These are phyloP conservation scores for Drosophila kanekoi DNA, from an alignment of 2,888 invertebrate species.

Conservation along the genomic window DNA sequence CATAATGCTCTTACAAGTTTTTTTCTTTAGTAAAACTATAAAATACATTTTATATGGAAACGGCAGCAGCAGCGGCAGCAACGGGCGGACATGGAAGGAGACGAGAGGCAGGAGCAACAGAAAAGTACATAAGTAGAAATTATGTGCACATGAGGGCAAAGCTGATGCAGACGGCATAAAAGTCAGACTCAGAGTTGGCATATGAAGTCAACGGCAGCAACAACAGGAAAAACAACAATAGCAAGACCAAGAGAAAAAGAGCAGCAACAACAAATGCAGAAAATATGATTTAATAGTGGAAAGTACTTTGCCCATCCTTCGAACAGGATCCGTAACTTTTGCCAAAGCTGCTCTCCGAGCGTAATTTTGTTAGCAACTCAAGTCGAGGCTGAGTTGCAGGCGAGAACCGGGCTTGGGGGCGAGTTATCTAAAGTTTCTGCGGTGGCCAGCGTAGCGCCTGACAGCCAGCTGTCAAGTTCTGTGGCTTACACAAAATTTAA, in stretches of 20 bases:
- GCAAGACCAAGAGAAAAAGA: not conserved
- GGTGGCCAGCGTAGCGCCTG: slow-evolving; percentile 60
- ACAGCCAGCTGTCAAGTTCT: slow-evolving; percentile 67
- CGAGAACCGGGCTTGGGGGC: not conserved
- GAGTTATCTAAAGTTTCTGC: slow-evolving; percentile 52
- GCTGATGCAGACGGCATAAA: slow-evolving; percentile 69
- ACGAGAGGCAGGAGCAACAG: slow-evolving; percentile 2
- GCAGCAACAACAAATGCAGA: slow-evolving; percentile 31
- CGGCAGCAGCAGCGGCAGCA: slow-evolving; percentile 2
- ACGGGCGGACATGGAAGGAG: not conserved
- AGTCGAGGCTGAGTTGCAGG: slow-evolving; percentile 2
- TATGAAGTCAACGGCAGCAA: slow-evolving; percentile 17
- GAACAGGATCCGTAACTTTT: slow-evolving; percentile 41
- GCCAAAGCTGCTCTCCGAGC: slow-evolving; percentile 42
- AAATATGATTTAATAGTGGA: slow-evolving; percentile 74
- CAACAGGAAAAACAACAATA: slow-evolving; percentile 14
- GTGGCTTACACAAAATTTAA: slow-evolving; percentile 67
- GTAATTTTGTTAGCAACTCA: slow-evolving; percentile 62
- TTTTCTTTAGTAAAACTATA: slow-evolving; percentile 59
- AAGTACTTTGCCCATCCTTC: slow-evolving; percentile 47
- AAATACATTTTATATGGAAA: slow-evolving; percentile 65
- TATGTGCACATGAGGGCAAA: slow-evolving; percentile 67
- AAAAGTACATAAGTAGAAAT: slow-evolving; percentile 73
- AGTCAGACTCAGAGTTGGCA: slow-evolving; percentile 49
- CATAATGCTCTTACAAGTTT: slow-evolving; percentile 71